These are phyloP conservation scores for Helleia helle DNA, from an alignment of 2,888 invertebrate species.

Conservation along the genomic window DNA sequence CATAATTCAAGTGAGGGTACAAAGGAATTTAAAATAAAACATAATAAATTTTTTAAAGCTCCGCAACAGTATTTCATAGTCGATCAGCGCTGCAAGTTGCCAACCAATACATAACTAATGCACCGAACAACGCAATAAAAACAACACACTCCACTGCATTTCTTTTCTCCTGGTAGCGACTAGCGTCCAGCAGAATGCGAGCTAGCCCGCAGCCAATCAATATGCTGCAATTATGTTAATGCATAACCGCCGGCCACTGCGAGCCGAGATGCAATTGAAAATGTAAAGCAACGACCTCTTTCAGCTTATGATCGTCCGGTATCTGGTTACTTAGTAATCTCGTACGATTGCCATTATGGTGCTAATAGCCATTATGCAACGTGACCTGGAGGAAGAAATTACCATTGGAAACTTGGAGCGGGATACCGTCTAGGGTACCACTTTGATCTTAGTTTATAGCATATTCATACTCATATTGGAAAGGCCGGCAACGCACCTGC, in stretches of 20 bases:
- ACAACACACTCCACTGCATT: conserved; percentile 23
- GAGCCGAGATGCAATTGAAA: conserved; percentile 50
- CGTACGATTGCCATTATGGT: no score
- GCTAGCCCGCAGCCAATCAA: conserved; percentile 55
- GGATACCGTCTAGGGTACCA: no score
- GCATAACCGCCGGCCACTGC: conserved; percentile 48
- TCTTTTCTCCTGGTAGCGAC: conserved; percentile 29
- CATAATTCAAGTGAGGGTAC: no score
- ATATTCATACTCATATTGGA: no score
- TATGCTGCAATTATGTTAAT: conserved; percentile 70
- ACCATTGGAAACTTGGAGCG: no score
- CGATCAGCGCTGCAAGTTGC: neutral
- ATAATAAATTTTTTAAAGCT: no score
- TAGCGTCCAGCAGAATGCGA: conserved; percentile 28
- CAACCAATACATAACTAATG: neutral
- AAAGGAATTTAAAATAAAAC: no score
- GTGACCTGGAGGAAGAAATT: no score
- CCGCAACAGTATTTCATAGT: no score
- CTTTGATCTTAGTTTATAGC: no score
- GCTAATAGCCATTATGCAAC: no score
- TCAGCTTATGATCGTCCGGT: conserved; percentile 38
- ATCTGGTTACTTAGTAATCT: conserved; percentile 18
- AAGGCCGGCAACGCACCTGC: no score
- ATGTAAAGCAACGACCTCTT: conserved; percentile 51
- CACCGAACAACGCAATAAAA: conserved; percentile 17